phyloP scores from a whole-genome alignment of 2,797 vertebrate genomes.

The Myiotriccus ornatus region DNA sequence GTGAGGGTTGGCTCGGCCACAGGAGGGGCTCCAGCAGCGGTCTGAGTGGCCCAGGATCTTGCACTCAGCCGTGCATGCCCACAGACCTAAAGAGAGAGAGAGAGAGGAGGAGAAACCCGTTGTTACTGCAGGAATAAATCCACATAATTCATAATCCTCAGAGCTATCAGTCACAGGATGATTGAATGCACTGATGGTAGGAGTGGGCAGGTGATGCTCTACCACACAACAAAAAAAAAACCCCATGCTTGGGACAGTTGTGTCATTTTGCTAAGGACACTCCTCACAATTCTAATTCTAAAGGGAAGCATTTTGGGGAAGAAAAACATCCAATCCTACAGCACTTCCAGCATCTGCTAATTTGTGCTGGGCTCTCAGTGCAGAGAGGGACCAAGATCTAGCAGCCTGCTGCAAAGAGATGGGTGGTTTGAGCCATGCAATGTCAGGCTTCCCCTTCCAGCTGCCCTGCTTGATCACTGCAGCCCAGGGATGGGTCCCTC shows the following conservation, averaged over 20 bases:
- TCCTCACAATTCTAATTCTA: not conserved
- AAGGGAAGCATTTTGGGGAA: not conserved
- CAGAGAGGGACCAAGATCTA: not conserved
- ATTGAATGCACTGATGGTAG: not conserved
- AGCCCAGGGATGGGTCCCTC: not conserved
- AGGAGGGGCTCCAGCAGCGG: constrained; percentile 96
- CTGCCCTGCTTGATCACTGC: not conserved
- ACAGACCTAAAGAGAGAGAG: constrained; percentile 81
- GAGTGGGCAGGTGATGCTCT: not conserved
- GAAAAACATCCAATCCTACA: not conserved
- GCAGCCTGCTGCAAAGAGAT: not conserved
- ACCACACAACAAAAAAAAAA: not conserved
- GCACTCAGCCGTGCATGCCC: constrained; percentile 96
- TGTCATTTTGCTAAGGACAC: not conserved
- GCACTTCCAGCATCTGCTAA: not conserved
- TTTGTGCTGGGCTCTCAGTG: not conserved
- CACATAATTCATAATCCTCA: not conserved
- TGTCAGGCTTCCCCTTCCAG: not conserved
- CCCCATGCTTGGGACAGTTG: not conserved
- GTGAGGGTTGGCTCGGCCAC: constrained; percentile 81
- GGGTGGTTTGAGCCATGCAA: not conserved
- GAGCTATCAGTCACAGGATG: not conserved
- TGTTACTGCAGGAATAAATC: not conserved
- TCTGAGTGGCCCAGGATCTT: constrained; percentile 96
- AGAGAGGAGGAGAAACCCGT: not conserved